Base-by-base conservation (phyloP, 2,113 vertebrate genomes). In the Burhinus bistriatus region DNA sequence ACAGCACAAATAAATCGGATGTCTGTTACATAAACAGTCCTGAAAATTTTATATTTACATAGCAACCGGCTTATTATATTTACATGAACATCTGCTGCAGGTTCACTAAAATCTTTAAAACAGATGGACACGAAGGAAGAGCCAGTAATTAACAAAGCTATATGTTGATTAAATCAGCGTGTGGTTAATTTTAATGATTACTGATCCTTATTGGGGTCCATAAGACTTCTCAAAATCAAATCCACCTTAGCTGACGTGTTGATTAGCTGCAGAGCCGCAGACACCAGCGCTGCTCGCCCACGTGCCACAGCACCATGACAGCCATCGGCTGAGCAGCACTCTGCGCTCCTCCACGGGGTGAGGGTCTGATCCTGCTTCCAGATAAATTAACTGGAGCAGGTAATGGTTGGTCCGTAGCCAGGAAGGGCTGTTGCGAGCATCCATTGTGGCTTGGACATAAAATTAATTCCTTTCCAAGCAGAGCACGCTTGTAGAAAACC, bases 41-140 rank as follows among this genome's bases (percentile, higher is more conserved):
- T 87, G 85, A 95, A 97, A 97, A 96, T 90, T 75, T 94, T 95
- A 34, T 96, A 97, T 96, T 97, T 97, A 97, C 96, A 95, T 95
- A 97, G 95, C 95, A 98, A 97, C 76, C n/a, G 47, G 85, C 97
- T 97, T 96, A 96, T 98, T 97, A 96, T 95, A 98, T 98, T 98
- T 98, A 95, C 98, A 98, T 90, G 98, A 98, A 98, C 98, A 98
- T 98, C 98, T 98, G 98, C 96, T 92, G 86, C 94, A 98, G 97
- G 98, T 98, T 98, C 96, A 85, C 93, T 79, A 65, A 91, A 98
- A 98, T 93, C 94, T 96, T 98, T 94, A 94, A 98, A 98, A 93
- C 98, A 98, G 98, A 98, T 98, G 98, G 98, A 98, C 97, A 97
- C 40, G 82, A 97, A 97, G 96, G 93, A 96, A 96, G 68, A 96